Percentiles rank a stretch among this genome's conserved stretches.
Conservation (phyloP, 1,140 invertebrate genomes). For the Aphaenogaster rudis region DNA sequence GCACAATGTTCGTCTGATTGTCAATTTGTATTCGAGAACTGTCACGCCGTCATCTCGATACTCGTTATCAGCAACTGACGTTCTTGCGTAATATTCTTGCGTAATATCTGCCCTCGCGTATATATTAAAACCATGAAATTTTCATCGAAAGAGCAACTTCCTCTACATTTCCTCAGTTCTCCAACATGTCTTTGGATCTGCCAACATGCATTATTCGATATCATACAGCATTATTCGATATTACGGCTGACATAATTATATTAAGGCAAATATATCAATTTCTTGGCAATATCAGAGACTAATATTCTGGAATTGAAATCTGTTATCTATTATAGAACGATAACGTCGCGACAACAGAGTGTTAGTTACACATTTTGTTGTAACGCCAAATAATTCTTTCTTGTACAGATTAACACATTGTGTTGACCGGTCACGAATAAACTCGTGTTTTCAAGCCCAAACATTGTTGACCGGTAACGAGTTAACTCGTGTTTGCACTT, state of each 20-base stretch:
- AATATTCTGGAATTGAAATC: background rate
- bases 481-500: no score
- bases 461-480: no score
- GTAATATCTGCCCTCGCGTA: background rate
- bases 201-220: background rate
- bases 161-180: background rate
- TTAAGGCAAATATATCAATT: background rate
- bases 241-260: no score
- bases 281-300: background rate
- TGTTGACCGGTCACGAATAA: no score
- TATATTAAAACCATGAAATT: constrained; percentile 19
- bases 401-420: background rate
- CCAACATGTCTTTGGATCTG: background rate
- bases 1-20: constrained; percentile 55
- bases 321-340: background rate
- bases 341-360: background rate
- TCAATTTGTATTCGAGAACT: constrained; percentile 63
- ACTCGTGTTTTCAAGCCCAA: no score
- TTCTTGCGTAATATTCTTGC: constrained; percentile 31
- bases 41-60: constrained; percentile 46
- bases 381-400: background rate
- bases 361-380: background rate
- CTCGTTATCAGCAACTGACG: constrained; percentile 33
- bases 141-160: background rate
- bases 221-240: background rate